Evolutionary conservation across 2,888 invertebrate genomes (phyloP).

Genomic region (Erebia palarica): DNA sequence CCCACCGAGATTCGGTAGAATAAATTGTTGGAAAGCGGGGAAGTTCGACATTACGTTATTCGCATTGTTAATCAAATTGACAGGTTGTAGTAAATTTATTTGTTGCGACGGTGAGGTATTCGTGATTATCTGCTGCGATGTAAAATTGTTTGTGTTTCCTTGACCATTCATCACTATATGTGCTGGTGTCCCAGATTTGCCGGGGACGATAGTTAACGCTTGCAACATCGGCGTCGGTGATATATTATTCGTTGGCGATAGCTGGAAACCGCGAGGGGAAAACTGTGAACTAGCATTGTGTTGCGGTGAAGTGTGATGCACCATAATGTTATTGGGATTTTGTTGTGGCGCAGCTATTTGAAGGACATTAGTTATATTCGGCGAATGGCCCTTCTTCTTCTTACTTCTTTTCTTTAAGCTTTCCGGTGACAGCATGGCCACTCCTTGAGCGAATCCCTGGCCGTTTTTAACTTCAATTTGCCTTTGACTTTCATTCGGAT

Average conservation of each 20-base stretch:
- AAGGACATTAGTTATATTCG: conserved; percentile 87
- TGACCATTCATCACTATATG: conserved; percentile 91
- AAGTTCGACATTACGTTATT: conserved; percentile 88
- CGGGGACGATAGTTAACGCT: conserved; percentile 89
- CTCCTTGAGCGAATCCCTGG: conserved; percentile 66
- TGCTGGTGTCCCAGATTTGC: conserved; percentile 87
- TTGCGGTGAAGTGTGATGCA: conserved; percentile 76
- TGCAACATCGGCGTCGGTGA: conserved; percentile 87
- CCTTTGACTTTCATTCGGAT: conserved; percentile 72
- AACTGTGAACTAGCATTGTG: conserved; percentile 80
- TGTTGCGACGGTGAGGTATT: conserved; percentile 82
- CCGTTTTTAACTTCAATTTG: conserved; percentile 81
- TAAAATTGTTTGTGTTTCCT: conserved; percentile 82
- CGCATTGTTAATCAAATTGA: conserved; percentile 88
- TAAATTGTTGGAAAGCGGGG: conserved; percentile 91
- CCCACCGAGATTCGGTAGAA: conserved; percentile 90
- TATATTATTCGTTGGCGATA: conserved; percentile 87
- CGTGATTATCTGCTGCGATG: conserved; percentile 87
- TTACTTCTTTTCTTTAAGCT: conserved; percentile 85
- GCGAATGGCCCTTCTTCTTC: conserved; percentile 87
- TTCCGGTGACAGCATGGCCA: conserved; percentile 86
- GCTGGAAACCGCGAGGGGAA: conserved; percentile 89
- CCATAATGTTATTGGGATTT: conserved; percentile 84
- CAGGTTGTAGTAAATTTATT: conserved; percentile 90
- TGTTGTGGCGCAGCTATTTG: conserved; percentile 87